Evolutionary conservation across 2,113 vertebrate genomes (phyloP), one percentile per base, ranked within the genome.

Genomic region (Mionectes macconnelli): DNA sequence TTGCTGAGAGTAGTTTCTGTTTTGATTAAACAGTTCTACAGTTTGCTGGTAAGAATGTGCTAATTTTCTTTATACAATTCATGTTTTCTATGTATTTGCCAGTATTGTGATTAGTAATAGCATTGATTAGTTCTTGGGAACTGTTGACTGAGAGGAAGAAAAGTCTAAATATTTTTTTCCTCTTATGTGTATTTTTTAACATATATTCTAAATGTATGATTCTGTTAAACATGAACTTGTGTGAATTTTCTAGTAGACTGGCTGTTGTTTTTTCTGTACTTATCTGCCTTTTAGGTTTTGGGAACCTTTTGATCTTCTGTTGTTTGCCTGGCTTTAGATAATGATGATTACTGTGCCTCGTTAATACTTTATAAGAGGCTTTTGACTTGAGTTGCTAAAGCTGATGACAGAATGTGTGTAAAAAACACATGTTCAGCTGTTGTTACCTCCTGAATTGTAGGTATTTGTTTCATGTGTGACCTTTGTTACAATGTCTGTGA

Each of bases 1-100:
- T 98, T 99, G 89, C 98, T 99, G 90, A 98, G 99, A 69, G 99
- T 99, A 70, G 99, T 99, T 93, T 99, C 99, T 37, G 99, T 99
- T 88, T 98, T 99, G 94, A 99, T 99, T 96, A 99, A 99, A 93
- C 99, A 99, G 88, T 99, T 99, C 97, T 99, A 99, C 97, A 99
- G 98, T 93, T 98, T 99, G 82, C 97, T 99, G 99, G 99, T 99
- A 97, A 98, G 98, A 63, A 53, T 66, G 11, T 50, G 4, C 59
- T 94, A 5, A 66, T 89, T 88, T 79, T 96, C 50, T 60, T 91
- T 15, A 44, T 95, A 55, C 63, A 74, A 1, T 85, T 93, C 20
- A 31, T 1, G 8, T 52, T 90, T 87, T 91, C 22, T 63, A 1
- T 85, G 14, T 90, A 5, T 68, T 31, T 60, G n/a, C 17, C 60